Percentiles rank a stretch among this genome's conserved stretches.
These are phyloP conservation scores for Cylloceria caligata DNA, from an alignment of 2,888 invertebrate genomes.

Conservation along the genomic window DNA sequence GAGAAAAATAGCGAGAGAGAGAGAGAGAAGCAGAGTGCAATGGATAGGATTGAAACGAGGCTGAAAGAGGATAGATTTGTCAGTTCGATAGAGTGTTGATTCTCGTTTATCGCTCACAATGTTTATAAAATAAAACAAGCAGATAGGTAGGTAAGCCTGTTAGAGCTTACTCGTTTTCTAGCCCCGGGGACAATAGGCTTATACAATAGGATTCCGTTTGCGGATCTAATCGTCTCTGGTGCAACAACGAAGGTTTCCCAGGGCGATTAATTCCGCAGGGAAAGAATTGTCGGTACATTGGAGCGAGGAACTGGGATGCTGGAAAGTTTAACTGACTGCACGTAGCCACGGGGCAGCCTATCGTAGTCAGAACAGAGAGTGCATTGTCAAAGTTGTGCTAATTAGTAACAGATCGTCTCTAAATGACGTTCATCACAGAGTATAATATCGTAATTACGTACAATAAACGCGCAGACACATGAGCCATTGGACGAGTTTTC, in stretches of 20 bases:
- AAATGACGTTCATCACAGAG: conserved; percentile 22
- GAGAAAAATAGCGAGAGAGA: neutral
- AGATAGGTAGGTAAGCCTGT: conserved; percentile 42
- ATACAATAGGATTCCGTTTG: conserved; percentile 57
- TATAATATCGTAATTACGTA: conserved; percentile 16
- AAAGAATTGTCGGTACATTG: conserved; percentile 23
- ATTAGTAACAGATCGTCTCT: conserved; percentile 57
- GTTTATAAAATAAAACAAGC: conserved; percentile 30
- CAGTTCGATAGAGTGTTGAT: neutral
- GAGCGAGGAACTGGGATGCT: neutral
- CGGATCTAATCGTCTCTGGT: conserved; percentile 46
- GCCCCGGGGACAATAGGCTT: conserved; percentile 33
- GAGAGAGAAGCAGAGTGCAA: neutral
- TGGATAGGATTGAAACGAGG: neutral
- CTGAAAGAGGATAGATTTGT: conserved; percentile 11
- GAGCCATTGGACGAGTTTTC: neutral
- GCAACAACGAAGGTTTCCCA: conserved; percentile 4
- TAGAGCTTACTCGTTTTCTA: conserved; percentile 39
- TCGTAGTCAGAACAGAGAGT: neutral
- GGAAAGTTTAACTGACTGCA: conserved; percentile 12
- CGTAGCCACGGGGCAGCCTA: neutral
- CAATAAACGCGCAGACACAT: neutral
- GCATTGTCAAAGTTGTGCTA: conserved; percentile 46
- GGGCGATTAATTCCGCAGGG: conserved; percentile 23
- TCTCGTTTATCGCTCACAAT: conserved; percentile 12